Evolutionary conservation across 1,140 invertebrate genomes (phyloP).

Genomic region (Drosophila tsacasi): DNA sequence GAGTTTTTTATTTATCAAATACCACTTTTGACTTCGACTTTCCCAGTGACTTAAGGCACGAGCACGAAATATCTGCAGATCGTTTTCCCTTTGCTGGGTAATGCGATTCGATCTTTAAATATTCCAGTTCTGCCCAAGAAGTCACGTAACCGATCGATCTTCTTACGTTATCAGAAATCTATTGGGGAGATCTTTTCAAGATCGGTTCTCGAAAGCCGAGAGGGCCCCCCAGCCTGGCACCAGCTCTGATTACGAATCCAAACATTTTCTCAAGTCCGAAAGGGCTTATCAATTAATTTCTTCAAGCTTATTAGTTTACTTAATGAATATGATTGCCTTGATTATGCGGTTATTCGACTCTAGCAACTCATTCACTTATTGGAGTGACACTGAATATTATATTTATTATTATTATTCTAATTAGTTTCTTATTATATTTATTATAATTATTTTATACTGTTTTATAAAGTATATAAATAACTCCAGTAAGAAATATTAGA

Average conservation of each 20-base stretch:
- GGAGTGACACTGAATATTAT: not conserved
- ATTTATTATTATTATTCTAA: too few species aligned
- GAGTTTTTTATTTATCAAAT: slow-evolving; percentile 1
- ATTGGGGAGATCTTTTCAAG: slow-evolving; percentile 12
- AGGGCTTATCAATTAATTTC: not conserved
- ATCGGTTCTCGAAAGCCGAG: not conserved
- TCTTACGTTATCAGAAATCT: slow-evolving; percentile 3
- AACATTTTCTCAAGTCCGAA: not conserved
- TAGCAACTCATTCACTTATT: not conserved
- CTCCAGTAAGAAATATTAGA: not conserved
- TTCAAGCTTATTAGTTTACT: not conserved
- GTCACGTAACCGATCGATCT: slow-evolving; percentile 10
- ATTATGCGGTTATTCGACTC: not conserved
- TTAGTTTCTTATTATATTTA: too few species aligned
- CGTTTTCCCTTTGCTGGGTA: not conserved
- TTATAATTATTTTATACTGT: too few species aligned
- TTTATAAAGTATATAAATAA: too few species aligned
- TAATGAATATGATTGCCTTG: not conserved
- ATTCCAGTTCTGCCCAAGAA: not conserved
- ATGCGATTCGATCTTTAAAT: not conserved
- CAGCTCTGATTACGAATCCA: not conserved
- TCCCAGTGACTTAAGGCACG: not conserved
- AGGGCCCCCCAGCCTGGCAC: not conserved
- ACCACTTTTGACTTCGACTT: not conserved
- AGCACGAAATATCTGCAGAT: not conserved